Evolutionary conservation across 2,113 vertebrate genomes (phyloP).

Genomic region (Plestiodon gilberti): DNA sequence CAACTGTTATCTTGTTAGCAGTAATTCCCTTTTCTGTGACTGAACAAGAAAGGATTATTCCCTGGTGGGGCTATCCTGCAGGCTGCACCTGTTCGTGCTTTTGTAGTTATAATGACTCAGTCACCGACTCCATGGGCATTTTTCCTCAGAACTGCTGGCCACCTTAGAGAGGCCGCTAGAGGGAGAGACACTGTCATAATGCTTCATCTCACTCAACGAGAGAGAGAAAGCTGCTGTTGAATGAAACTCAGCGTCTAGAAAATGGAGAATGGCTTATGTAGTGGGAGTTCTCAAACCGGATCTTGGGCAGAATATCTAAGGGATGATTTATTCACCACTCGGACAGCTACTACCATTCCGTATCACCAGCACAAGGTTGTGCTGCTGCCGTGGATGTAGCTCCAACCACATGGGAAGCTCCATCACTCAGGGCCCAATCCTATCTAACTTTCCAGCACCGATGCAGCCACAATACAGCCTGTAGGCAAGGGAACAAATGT

Average conservation of each 20-base stretch:
- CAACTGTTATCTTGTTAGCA: constrained; percentile 61
- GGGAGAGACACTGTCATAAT: constrained; percentile 18
- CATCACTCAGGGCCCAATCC: no score
- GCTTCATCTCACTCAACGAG: constrained; percentile 40
- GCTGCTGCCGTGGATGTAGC: no score
- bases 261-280: background rate
- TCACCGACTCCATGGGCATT: constrained; percentile 3
- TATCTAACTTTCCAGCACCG: no score
- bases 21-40: constrained; percentile 54
- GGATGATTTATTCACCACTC: background rate
- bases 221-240: constrained; percentile 3
- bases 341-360: background rate
- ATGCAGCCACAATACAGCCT: no score
- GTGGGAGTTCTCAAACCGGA: background rate
- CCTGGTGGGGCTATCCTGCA: constrained; percentile 33
- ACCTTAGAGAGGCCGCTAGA: constrained; percentile 24
- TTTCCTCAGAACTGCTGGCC: background rate
- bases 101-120: constrained; percentile 26
- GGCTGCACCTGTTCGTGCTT: constrained; percentile 37
- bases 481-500: no score
- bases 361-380: no score
- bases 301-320: background rate
- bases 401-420: background rate
- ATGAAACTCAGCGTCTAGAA: constrained; percentile 28
- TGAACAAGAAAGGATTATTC: constrained; percentile 49